phyloP scores from a whole-genome alignment of 1,140 invertebrate genomes.

The Teleogryllus occipitalis region DNA sequence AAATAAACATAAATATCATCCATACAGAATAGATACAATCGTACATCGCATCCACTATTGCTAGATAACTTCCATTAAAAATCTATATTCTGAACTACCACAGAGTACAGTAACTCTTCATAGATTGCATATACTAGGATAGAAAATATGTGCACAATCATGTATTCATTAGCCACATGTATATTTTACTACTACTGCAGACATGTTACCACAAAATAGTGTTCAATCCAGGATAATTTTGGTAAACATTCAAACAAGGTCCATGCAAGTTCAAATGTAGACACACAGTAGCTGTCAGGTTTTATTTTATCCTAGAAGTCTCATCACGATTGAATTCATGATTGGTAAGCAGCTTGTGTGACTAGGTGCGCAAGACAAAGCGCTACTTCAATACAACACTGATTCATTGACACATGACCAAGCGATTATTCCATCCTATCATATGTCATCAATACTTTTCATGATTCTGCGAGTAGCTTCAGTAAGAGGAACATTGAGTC shows the following conservation, averaged over 20 bases:
- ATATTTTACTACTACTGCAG: background rate
- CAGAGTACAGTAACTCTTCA: background rate
- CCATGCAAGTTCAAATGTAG: background rate
- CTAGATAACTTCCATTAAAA: background rate
- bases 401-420: background rate
- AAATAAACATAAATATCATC: background rate
- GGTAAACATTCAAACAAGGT: background rate
- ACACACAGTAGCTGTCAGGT: too few species aligned
- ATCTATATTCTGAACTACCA: background rate
- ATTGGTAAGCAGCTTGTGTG: too few species aligned
- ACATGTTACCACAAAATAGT: background rate
- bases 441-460: background rate
- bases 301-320: too few species aligned
- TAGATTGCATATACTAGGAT: background rate
- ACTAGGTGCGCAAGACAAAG: too few species aligned
- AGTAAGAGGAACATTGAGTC: too few species aligned
- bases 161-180: background rate
- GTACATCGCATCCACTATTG: background rate
- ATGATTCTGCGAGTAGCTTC: background rate
- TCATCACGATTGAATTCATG: too few species aligned
- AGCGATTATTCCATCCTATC: background rate
- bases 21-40: background rate
- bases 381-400: too few species aligned
- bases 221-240: background rate
- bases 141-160: background rate